Conservation (phyloP, 2,888 invertebrate genomes). For the Ectropis crepuscularia region DNA sequence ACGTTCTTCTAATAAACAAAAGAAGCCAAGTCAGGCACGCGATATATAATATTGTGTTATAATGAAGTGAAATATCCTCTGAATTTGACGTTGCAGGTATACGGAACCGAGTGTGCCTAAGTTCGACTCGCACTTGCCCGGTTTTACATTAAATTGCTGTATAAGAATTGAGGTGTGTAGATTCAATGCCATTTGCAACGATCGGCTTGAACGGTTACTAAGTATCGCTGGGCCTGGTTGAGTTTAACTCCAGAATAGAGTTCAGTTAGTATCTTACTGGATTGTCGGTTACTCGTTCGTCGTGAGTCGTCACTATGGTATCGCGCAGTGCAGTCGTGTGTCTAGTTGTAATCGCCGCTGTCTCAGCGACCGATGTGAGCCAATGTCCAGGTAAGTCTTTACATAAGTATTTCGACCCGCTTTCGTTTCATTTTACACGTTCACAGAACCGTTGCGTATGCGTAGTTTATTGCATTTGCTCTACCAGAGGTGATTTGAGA, state of each 20-base stretch:
- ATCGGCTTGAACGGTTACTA: background rate
- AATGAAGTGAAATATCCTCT: no score
- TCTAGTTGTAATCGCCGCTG: constrained; percentile 55
- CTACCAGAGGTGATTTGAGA: background rate
- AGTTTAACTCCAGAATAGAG: background rate
- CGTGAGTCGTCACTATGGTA: constrained; percentile 63
- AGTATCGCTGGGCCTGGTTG: constrained; percentile 1
- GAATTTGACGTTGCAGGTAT: no score
- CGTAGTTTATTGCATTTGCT: constrained; percentile 3
- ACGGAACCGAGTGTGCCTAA: no score
- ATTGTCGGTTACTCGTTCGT: background rate
- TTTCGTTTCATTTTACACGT: constrained; percentile 56
- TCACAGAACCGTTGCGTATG: constrained; percentile 31
- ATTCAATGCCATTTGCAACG: constrained; percentile 6
- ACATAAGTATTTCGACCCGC: constrained; percentile 63
- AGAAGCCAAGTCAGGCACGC: no score
- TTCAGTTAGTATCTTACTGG: background rate
- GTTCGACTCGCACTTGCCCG: no score
- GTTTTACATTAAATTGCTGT: background rate
- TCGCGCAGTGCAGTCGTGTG: constrained; percentile 61
- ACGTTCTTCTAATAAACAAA: no score
- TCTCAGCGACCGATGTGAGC: constrained; percentile 63
- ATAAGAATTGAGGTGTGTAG: constrained; percentile 1
- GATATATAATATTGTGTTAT: no score
- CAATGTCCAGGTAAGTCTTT: constrained; percentile 73